Conservation (phyloP, 2,888 invertebrate genomes). For the Macrosiphum euphorbiae region DNA sequence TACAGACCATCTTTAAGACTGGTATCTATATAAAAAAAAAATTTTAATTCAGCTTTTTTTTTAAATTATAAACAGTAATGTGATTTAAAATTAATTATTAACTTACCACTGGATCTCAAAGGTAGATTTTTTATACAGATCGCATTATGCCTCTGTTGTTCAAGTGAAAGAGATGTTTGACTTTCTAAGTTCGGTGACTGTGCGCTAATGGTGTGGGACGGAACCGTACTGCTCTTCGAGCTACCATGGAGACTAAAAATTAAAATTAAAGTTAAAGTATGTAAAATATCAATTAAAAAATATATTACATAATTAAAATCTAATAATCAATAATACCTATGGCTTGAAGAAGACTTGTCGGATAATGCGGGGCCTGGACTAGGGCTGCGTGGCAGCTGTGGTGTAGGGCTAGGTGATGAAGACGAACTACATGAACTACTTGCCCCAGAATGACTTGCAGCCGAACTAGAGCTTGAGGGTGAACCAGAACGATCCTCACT, state of each 20-base stretch:
- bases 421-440: conserved; percentile 75
- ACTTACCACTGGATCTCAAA: conserved; percentile 78
- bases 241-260: conserved; percentile 67
- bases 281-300: neutral
- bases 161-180: conserved; percentile 71
- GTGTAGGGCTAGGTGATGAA: conserved; percentile 70
- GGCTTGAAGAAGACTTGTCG: conserved; percentile 69
- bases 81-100: neutral
- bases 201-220: conserved; percentile 69
- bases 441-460: conserved; percentile 66
- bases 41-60: neutral
- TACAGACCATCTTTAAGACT: conserved; percentile 97
- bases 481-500: conserved; percentile 69
- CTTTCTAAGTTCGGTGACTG: conserved; percentile 67
- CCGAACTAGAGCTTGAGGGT: conserved; percentile 72
- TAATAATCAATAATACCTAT: conserved; percentile 67
- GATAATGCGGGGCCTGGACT: conserved; percentile 69
- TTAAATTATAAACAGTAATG: neutral
- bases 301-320: neutral
- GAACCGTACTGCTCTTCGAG: conserved; percentile 68
- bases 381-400: conserved; percentile 70
- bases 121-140: conserved; percentile 93
- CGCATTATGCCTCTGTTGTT: conserved; percentile 83
- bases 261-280: neutral
- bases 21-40: conserved; percentile 77